Percentiles rank a stretch among this genome's conserved stretches.
Evolutionary conservation across 2,888 invertebrate species (phyloP).

Genomic region (Orthonychiurus folsomi): DNA sequence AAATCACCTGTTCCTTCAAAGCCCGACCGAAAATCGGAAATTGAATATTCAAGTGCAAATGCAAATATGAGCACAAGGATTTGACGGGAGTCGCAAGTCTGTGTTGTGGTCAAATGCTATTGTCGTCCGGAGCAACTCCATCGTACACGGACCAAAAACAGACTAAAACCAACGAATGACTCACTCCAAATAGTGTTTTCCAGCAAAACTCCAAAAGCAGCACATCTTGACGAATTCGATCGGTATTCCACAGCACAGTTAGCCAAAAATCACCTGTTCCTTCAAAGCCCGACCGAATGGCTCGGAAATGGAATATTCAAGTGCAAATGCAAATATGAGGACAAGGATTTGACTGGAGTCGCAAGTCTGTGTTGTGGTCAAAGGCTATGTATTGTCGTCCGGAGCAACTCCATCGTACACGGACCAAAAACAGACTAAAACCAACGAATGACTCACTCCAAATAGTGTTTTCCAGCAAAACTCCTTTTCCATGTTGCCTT

Average conservation of each 20-base stretch:
- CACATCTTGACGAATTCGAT: no score
- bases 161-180: background rate
- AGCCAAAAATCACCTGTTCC: no score
- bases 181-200: background rate
- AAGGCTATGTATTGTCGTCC: constrained; percentile 1
- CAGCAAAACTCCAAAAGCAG: background rate
- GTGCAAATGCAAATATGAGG: background rate
- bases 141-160: background rate
- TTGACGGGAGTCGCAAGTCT: background rate
- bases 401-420: background rate
- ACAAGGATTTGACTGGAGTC: no score
- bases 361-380: background rate
- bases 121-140: background rate
- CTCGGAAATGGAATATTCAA: no score
- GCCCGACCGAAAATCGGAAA: no score
- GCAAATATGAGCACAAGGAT: no score
- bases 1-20: no score
- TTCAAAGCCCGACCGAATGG: no score
- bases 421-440: background rate
- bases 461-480: background rate
- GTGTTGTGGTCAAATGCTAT: background rate
- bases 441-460: background rate
- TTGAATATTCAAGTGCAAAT: background rate
- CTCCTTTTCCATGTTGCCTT: background rate
- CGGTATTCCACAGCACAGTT: no score